These are phyloP conservation scores for Gastracanthus pulcherrimus DNA, from an alignment of 2,888 invertebrate genomes.

Conservation along the genomic window DNA sequence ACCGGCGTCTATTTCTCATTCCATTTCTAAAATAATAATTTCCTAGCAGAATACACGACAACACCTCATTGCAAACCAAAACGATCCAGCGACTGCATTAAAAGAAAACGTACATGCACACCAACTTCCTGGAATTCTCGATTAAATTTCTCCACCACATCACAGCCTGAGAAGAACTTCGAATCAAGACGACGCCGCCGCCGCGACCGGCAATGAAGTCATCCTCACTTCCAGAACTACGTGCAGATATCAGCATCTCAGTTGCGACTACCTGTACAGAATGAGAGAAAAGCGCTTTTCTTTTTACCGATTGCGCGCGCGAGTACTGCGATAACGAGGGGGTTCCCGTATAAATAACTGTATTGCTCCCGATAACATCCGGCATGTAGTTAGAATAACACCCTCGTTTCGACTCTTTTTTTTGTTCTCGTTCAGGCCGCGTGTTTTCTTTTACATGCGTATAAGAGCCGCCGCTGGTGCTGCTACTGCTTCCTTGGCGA, in stretches of 20 bases:
- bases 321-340: constrained; percentile 65
- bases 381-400: constrained; percentile 60
- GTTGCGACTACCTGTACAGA: background rate
- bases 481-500: background rate
- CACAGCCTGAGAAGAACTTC: background rate
- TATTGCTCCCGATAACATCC: constrained; percentile 72
- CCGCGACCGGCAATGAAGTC: background rate
- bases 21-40: too few relatives aligned
- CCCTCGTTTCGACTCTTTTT: constrained; percentile 64
- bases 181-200: background rate
- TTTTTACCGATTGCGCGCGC: background rate
- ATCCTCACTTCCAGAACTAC: background rate
- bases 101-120: background rate
- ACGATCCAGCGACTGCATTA: background rate
- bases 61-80: too few relatives aligned
- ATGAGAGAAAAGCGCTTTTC: background rate
- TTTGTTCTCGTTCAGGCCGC: background rate
- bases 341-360: constrained; percentile 72
- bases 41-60: too few relatives aligned
- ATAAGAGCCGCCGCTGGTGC: background rate
- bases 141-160: background rate
- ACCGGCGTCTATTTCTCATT: too few relatives aligned
- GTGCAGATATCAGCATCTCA: background rate
- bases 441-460: background rate
- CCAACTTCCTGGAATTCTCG: background rate